Percentiles rank a stretch among this genome's conserved stretches.
These are phyloP conservation scores for Cryptocephalus moraei DNA, from an alignment of 2,888 invertebrate species.

Conservation along the genomic window DNA sequence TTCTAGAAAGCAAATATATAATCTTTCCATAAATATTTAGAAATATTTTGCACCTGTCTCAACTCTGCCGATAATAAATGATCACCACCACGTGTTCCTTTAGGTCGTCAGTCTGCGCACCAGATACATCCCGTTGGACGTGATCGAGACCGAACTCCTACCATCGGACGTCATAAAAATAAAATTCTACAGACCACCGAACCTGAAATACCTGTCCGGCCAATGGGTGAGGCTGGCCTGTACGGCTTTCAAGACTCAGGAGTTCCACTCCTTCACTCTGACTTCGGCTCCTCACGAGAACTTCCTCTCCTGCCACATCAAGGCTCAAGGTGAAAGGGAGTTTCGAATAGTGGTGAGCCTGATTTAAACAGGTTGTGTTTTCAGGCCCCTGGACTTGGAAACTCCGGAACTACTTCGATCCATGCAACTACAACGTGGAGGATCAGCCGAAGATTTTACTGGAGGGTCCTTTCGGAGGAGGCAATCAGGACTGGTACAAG, in stretches of 20 bases:
- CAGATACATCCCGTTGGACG: conserved; percentile 84
- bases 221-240: conserved; percentile 91
- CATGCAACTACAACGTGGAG: conserved; percentile 80
- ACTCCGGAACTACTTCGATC: conserved; percentile 86
- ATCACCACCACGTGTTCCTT: conserved; percentile 7
- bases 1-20: too few species aligned
- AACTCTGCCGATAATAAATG: too few species aligned
- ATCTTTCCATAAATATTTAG: too few species aligned
- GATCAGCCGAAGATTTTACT: conserved; percentile 80
- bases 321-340: conserved; percentile 49
- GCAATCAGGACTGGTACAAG: conserved; percentile 97
- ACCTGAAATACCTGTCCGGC: conserved; percentile 88
- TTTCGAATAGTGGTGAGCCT: background rate
- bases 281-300: conserved; percentile 96
- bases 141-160: conserved; percentile 83
- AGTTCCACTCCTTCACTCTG: conserved; percentile 91
- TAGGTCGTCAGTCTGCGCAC: conserved; percentile 83
- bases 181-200: conserved; percentile 90
- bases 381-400: conserved; percentile 96
- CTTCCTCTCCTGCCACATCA: conserved; percentile 89
- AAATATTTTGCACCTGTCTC: too few species aligned
- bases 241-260: conserved; percentile 78
- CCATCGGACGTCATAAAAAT: conserved; percentile 93
- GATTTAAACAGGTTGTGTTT: background rate
- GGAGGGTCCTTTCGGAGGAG: conserved; percentile 94